These are phyloP conservation scores for Poecilia wingei DNA, from an alignment of 2,797 vertebrate species.

Conservation along the genomic window DNA sequence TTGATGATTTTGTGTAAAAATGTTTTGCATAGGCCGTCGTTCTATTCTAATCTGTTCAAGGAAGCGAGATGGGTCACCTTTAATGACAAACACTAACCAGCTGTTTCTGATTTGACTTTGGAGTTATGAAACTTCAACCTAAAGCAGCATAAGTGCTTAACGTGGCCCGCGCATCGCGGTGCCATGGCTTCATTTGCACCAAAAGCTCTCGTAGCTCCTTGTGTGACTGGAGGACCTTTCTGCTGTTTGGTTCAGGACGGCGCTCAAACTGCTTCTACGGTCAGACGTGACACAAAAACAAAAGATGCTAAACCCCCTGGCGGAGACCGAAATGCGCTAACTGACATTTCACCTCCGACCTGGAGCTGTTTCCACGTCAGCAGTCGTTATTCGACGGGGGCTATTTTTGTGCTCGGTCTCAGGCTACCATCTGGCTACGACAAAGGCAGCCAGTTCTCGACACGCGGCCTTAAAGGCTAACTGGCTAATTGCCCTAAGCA, in stretches of 20 bases:
- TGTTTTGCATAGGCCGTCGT: too few relatives aligned
- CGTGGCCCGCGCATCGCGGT: not conserved
- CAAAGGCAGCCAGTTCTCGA: slow-evolving; percentile 68
- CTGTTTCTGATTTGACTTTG: not conserved
- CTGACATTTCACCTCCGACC: slow-evolving; percentile 59
- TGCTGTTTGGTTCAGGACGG: slow-evolving; percentile 6
- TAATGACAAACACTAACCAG: not conserved
- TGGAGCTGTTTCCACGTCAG: slow-evolving; percentile 54
- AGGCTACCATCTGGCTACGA: slow-evolving; percentile 74
- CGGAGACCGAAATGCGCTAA: slow-evolving; percentile 15
- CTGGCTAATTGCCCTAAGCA: slow-evolving; percentile 73
- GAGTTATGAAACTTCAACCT: not conserved
- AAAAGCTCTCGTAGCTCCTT: not conserved
- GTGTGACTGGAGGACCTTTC: slow-evolving; percentile 2
- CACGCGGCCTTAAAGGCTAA: slow-evolving; percentile 75
- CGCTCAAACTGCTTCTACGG: not conserved
- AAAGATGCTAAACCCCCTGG: slow-evolving; percentile 16
- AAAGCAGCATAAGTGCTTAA: not conserved
- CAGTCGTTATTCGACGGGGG: slow-evolving; percentile 39
- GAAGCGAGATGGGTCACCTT: too few relatives aligned
- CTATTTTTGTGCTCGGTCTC: slow-evolving; percentile 68
- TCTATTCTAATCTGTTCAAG: too few relatives aligned
- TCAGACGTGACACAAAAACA: slow-evolving; percentile 13
- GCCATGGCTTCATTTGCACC: not conserved
- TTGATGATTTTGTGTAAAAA: too few relatives aligned